Evolutionary conservation across 2,113 vertebrate genomes (phyloP), one percentile per base, ranked within the genome.

Genomic region (Gambusia affinis): DNA sequence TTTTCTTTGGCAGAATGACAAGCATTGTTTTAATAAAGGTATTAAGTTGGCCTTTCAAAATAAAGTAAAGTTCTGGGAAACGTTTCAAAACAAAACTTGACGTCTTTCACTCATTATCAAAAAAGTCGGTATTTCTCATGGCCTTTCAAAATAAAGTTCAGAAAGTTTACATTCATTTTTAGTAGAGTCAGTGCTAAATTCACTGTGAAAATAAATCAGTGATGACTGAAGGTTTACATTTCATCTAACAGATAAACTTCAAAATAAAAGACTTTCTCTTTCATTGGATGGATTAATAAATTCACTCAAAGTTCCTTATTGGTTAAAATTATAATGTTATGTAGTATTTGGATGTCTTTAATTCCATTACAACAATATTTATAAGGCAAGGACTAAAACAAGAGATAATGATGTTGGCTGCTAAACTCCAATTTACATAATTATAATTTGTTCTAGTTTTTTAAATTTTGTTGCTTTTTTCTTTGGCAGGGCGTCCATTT

Each of bases 401-500:
- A 24, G 51, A 7, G 8, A 54, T 24, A 24, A 54, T 54, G 22
- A 22, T 54, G 17, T 22, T 24, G 6, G 19, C 51, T 10, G 19
- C 6, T 54, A 54, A 54, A n/a, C 51, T 24, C 22, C 51, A 24
- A 24, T n/a, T 54, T 22, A 14, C 22, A 22, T 10, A 2, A 54
- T 54, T 8, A 8, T 5, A 3, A 31, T 47, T 31, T 61, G 19
- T 47, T 47, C 17, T 47, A 19, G 44, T 47, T 47, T 19, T 47
- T 47, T 5, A 19, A 47, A 47, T 47, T 47, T 47, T 27, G 7
- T 14, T 12, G 12, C 4, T 2, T 77, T 60, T 35, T 27, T 69
- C 2, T 39, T 28, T 37, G 15, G 14, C 94, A 99, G 98, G 98
- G 92, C 96, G 98, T 73, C 98, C 98, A n/a, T 99, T 99, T 87